These are phyloP conservation scores for Athene noctua DNA, from an alignment of 2,113 vertebrate species.

Conservation along the genomic window DNA sequence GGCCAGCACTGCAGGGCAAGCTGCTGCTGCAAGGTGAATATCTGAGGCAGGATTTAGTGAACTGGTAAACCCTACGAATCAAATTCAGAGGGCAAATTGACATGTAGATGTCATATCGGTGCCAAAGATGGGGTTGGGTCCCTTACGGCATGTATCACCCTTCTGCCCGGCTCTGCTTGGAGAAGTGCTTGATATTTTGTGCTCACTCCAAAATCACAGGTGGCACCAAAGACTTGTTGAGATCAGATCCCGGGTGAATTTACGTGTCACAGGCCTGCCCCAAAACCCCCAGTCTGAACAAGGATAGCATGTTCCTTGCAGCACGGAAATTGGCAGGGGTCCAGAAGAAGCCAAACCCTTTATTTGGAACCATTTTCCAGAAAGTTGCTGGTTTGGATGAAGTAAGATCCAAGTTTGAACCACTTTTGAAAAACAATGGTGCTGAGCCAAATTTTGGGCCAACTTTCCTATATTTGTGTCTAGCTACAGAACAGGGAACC, in stretches of 20 bases:
- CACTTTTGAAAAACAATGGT: background rate
- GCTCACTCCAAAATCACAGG: background rate
- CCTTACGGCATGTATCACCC: rapidly evolving
- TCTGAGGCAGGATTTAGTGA: background rate
- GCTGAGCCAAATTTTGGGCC: background rate
- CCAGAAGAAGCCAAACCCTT: background rate
- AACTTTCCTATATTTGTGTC: rapidly evolving
- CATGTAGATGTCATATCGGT: rapidly evolving
- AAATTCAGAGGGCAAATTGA: background rate
- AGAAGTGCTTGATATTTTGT: rapidly evolving
- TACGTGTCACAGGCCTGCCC: background rate
- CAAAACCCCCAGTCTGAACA: background rate
- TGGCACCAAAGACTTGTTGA: background rate
- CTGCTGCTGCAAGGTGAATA: background rate
- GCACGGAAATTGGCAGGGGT: background rate
- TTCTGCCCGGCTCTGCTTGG: rapidly evolving
- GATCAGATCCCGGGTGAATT: background rate
- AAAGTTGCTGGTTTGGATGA: background rate
- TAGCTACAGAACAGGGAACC: background rate
- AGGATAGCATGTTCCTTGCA: background rate
- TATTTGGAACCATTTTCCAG: background rate
- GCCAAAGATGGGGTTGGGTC: background rate
- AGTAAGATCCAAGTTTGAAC: background rate
- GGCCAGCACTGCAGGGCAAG: background rate
- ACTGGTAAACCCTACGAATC: background rate